A percentile compares a stretch with the other conserved stretches of the same genome.
Conservation (phyloP, 2,113 vertebrate genomes). For the Protobothrops mucrosquamatus region DNA sequence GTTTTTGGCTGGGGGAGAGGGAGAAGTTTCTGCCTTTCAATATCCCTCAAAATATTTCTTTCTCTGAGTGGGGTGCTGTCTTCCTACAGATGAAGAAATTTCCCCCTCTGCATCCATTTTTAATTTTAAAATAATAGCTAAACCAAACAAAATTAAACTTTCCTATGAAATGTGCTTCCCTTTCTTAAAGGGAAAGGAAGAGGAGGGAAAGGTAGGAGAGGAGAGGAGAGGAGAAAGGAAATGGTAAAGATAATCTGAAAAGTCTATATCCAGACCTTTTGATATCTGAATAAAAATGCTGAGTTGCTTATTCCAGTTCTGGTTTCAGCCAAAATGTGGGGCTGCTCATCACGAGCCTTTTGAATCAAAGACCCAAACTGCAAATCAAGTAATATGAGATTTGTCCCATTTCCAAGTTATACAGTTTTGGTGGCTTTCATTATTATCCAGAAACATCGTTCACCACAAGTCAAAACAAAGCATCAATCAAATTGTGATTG, state of each 20-base stretch:
- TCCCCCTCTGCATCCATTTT: neutral
- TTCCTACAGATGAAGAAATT: neutral
- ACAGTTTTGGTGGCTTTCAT: conserved; percentile 73
- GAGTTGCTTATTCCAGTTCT: neutral
- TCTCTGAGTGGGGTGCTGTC: too few species aligned
- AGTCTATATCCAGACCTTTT: neutral
- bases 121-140: neutral
- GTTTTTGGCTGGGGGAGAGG: too few species aligned
- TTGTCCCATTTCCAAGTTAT: conserved; percentile 40
- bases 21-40: too few species aligned
- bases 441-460: conserved; percentile 69
- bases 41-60: too few species aligned
- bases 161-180: neutral
- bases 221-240: neutral
- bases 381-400: neutral
- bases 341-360: neutral
- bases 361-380: neutral
- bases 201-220: too few species aligned
- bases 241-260: neutral
- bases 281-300: neutral
- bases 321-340: neutral
- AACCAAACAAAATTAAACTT: neutral
- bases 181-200: neutral
- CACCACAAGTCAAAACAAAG: conserved; percentile 76
- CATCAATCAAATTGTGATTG: conserved; percentile 72